Percentiles rank a stretch among this genome's conserved stretches.
Evolutionary conservation across 2,113 vertebrate species (phyloP).

Genomic region (zebrafish (Danio rerio)): GRCz12tu NC_133185.1:28245501-28246000

Average conservation of each 20-base stretch:
- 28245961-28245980: too few relatives aligned
- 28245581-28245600: slow-evolving; percentile 18
- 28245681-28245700: neutral
- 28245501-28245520: slow-evolving; percentile 20
- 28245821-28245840: neutral
- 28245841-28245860: neutral
- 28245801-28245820: neutral
- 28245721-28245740: neutral
- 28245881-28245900: too few relatives aligned
- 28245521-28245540: slow-evolving; percentile 19
- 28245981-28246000: too few relatives aligned
- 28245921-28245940: too few relatives aligned
- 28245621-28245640: neutral
- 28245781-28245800: neutral
- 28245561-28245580: slow-evolving; percentile 21
- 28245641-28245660: slow-evolving; percentile 11
- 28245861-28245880: neutral
- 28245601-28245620: neutral
- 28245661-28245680: slow-evolving; percentile 24
- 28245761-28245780: slow-evolving; percentile 11
- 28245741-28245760: neutral
- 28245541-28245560: neutral
- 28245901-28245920: too few relatives aligned
- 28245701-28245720: neutral
- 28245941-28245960: too few relatives aligned